Base-by-base conservation (phyloP, 2,113 vertebrate species). In the Columbina picui region DNA sequence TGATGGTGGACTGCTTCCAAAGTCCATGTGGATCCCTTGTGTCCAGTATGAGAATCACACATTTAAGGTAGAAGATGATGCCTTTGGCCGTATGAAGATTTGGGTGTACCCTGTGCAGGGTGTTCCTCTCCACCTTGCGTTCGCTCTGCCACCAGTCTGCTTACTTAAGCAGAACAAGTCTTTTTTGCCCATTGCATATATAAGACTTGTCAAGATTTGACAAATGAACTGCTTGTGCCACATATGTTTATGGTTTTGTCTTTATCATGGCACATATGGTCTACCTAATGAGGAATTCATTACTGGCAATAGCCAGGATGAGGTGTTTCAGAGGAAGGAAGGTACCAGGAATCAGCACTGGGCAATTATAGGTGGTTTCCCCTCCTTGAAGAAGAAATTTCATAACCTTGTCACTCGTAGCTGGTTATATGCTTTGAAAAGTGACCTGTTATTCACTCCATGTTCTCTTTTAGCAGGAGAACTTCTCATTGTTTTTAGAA, bases 291-390 rank as follows among this genome's bases (percentile, higher is more conserved):
- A 6, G 8, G 38, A 13, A 43, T 83, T 16, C 36, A 13, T 68
- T 56, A 12, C 29, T 59, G 30, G 16, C 12, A 19, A 3, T 7
- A 68, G 17, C n/a, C 36, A 22, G 49, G 19, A 6, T 47, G 56
- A 45, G 19, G 32, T 73, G 61, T 53, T 87, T 57, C 29, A 59
- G 59, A 45, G 43, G 43, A 45, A 55, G 41, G 59, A 77, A 47
- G 22, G 43, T 50, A 57, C 13, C 10, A 38, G 64, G 25, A 50
- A 15, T 38, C 26, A 27, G 63, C 32, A 38, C 36, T 47, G 41
- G 12, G 9, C 26, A 59, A 10, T 69, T 69, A 17, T 2, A 8
- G 21, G 10, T 0, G 0, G 7, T 32, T 83, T 84, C 85, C 16
- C 36, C 39, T 52, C 68, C 32, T 75, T 79, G 47, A 90, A 39